Base-by-base conservation (phyloP, 2,797 vertebrate species). In the Enteromius radiatus region DNA sequence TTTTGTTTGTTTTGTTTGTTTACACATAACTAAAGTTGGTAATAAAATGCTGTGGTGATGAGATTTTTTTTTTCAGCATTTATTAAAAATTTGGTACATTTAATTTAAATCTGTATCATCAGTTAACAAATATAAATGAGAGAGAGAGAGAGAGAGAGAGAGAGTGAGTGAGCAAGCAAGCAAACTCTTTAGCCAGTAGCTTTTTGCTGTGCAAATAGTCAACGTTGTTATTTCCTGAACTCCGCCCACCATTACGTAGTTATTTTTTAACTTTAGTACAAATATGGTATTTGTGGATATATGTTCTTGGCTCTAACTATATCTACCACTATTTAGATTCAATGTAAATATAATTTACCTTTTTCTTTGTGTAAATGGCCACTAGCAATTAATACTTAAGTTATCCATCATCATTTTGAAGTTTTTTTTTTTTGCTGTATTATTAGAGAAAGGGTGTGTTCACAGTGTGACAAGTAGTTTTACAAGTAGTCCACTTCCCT, bases 141-240 rank as follows among this genome's bases (percentile, higher is more conserved):
- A 15, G 56, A 28, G 56, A 28, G 23, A 61, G 59, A 61, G 59
- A 9, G 19, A 61, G 23, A 15, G 56, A 28, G 56, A 28, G 23
- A 61, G 59, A 61, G 59, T 3, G 19, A 9, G 38, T 41, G 38
- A 41, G 38, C 38, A 41, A 23, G 54, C n/a, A 9, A 56, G 11
- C 10, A 23, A 23, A 63, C 59, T 8, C 3, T 0, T 70, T 26
- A 69, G 14, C 26, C 2, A 31, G 9, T 28, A 71, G 11, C 15
- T 71, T 73, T 52, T 33, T 73, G 17, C 69, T 21, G 17, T 33
- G 69, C 28, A 73, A 21, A 71, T 33, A 49, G 26, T 49, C 45
- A 49, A 33, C 10, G 45, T 49, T 21, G 17, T 71, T n/a, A 52
- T 56, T 54, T 54, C 19, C 7, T 19, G 33, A 73, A 54, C 47